Evolutionary conservation across 2,797 vertebrate species (phyloP).

Genomic region (Bradypodion ventrale): DNA sequence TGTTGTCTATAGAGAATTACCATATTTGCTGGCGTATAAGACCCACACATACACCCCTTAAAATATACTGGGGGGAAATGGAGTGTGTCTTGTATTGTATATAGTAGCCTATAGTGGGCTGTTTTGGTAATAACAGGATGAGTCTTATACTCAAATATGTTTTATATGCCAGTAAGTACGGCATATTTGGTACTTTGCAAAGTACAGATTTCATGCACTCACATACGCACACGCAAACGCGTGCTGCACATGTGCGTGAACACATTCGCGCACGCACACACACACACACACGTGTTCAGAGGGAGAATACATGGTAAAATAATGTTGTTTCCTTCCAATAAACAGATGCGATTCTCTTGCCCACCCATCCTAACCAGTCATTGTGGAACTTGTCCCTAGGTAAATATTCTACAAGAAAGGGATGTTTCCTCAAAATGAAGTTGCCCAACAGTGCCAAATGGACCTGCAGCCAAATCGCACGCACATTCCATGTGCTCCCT

Average conservation of each 20-base stretch:
- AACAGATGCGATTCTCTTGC: background rate
- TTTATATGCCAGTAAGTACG: too few relatives aligned
- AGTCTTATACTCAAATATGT: too few relatives aligned
- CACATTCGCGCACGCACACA: background rate
- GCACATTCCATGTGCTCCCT: slow-evolving; percentile 22
- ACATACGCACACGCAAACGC: background rate
- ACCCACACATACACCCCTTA: too few relatives aligned
- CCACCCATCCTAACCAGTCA: background rate
- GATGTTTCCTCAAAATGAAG: slow-evolving; percentile 41
- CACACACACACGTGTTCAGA: background rate
- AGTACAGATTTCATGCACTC: background rate
- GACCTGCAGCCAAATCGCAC: slow-evolving; percentile 28
- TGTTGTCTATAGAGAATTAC: background rate
- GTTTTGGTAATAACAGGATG: too few relatives aligned
- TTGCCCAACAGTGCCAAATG: slow-evolving; percentile 31
- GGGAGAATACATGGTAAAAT: slow-evolving; percentile 18
- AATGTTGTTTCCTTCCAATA: slow-evolving; percentile 16
- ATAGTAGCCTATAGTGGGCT: too few relatives aligned
- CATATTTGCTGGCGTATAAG: too few relatives aligned
- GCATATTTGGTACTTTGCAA: too few relatives aligned
- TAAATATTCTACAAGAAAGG: slow-evolving; percentile 39
- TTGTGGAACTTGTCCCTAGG: slow-evolving; percentile 38
- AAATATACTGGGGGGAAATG: too few relatives aligned
- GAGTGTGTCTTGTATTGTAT: too few relatives aligned
- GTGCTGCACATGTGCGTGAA: too few relatives aligned